Base-by-base conservation (phyloP, 2,113 vertebrate genomes). In the Silurus meridionalis region DNA sequence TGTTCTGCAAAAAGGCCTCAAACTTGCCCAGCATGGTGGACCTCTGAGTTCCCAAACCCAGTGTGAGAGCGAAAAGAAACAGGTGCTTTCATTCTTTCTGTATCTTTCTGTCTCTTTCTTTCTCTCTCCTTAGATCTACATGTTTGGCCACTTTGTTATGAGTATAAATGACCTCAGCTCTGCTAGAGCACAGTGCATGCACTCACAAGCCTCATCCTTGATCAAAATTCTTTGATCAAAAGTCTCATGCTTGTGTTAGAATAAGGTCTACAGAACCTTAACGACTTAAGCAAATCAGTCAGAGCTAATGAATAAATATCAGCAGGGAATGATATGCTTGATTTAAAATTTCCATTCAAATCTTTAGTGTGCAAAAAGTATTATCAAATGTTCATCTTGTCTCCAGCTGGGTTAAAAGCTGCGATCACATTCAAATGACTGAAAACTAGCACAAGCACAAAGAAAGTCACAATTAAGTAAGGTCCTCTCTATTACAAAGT, bases 81-180 rank as follows among this genome's bases (percentile, higher is more conserved):
- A 88, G 89, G 82, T 89, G 83, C 84, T 81, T 83, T 83, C 19
- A 28, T 14, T 66, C 7, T 25, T 1, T 50, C n/a, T 23, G 37
- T 74, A 37, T n/a, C 63, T 80, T 0, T 37, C 17, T 64, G 7
- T 15, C 55, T 87, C 15, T 85, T 6, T 46, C 25, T 80, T 0
- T 37, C 17, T 64, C 6, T 15, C 55, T 87, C 11, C 83, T 6
- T 46, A 37, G 37, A 37, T 37, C 25, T 88, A 78, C 81, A 64
- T 74, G 67, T 84, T 21, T 79, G 80, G 13, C 46, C 64, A 57
- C 7, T 17, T 53, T 64, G 46, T 58, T 85, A 87, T 74, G 85
- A 83, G 81, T 89, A 61, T 14, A 67, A 83, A 82, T 88, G 87
- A 89, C 88, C 90, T 83, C 52, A 78, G 57, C 79, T 71, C 84